Conservation (phyloP, 2,888 invertebrate species). For the Orchesellides sinensis region DNA sequence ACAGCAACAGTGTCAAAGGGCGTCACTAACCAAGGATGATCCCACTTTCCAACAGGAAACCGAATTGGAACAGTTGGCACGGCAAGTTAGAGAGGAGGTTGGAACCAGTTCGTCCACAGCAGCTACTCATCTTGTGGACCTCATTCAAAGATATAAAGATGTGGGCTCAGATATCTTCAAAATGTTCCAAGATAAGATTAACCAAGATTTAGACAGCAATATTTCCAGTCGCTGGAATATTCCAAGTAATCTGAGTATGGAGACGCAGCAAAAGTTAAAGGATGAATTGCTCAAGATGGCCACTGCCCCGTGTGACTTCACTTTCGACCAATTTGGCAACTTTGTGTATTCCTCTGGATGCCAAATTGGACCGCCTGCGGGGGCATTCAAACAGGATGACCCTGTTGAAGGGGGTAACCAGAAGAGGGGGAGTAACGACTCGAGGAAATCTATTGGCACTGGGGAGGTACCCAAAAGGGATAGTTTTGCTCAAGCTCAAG, state of each 20-base stretch:
- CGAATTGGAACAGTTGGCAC: not conserved
- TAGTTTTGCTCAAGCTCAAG: too few relatives aligned
- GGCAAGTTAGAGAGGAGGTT: not conserved
- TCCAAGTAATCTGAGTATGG: not conserved
- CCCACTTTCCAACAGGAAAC: too few relatives aligned
- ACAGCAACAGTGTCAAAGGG: too few relatives aligned
- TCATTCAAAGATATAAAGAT: constrained; percentile 44
- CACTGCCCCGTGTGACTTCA: not conserved
- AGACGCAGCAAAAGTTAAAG: not conserved
- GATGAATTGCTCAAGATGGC: constrained; percentile 7
- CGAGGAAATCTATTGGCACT: not conserved
- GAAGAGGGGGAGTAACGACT: not conserved
- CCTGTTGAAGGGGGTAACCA: not conserved
- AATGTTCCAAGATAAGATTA: constrained; percentile 49
- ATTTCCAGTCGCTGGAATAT: constrained; percentile 13
- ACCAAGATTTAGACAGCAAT: constrained; percentile 3
- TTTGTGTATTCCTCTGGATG: constrained; percentile 1
- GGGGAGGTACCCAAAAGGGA: too few relatives aligned
- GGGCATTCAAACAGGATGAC: too few relatives aligned
- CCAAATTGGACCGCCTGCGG: not conserved
- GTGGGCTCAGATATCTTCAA: constrained; percentile 56
- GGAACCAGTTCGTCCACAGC: not conserved
- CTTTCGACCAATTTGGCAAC: constrained; percentile 21
- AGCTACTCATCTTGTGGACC: constrained; percentile 23
- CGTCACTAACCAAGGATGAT: too few relatives aligned